Evolutionary conservation across 2,888 invertebrate genomes (phyloP), one percentile per base, ranked within the genome.

Genomic region (Acanthosepion pharaonis): DNA sequence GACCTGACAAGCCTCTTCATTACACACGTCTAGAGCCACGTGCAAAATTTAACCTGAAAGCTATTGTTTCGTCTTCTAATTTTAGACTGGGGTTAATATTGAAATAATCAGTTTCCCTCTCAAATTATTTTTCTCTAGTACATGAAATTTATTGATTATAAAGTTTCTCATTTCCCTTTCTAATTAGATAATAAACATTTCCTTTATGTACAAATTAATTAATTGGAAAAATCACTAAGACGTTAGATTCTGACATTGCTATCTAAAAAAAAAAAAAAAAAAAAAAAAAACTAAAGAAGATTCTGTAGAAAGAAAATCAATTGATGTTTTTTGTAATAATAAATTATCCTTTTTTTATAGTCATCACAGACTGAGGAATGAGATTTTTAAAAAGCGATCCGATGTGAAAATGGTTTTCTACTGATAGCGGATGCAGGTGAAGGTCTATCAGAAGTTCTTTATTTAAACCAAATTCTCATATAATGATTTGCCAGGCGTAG

Each of bases 141-240:
- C 9, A 33, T 78, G 33, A n/a, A 78, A 78, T 78, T 78, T 33
- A n/a, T 78, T 78, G 78, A 78, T 78, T 78, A 18, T 33, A n/a
- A n/a, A 78, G 11, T 18, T 78, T 78, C n/a, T n/a, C 78, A 11
- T 78, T 33, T 78, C 78, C 11, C 11, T 59, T 59, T 59, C 20
- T 78, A 78, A 78, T 78, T 78, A 78, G 78, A 78, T 78, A 2
- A 78, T 78, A 78, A n/a, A 78, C 78, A n/a, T 78, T 33, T 59
- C 15, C 33, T 78, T n/a, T 78, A 78, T 78, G 78, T 33, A 78
- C 9, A 78, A 33, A 33, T 78, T 78, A 78, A 33, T 78, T 78
- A n/a, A 78, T 78, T 78, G 15, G n/a, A 78, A 78, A 78, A 78
- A 33, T n/a, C 94, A 94, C 94, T 49, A 49, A 93, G 93, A 48